Evolutionary conservation across 1,140 invertebrate genomes (phyloP).

Genomic region (Lucilia sericata): DNA sequence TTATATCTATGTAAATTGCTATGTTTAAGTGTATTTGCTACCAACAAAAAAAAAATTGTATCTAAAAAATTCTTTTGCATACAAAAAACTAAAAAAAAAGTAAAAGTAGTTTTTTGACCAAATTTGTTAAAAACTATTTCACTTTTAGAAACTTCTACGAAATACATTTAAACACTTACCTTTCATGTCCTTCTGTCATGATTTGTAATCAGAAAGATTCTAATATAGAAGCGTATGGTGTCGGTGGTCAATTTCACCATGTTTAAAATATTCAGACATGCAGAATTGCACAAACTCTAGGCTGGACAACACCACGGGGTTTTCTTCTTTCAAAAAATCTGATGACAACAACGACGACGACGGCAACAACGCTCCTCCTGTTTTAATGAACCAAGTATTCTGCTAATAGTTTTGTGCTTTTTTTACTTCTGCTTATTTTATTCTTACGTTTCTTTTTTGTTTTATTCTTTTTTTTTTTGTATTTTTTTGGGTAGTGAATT

Average conservation of each 20-base stretch:
- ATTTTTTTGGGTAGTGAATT: conserved; percentile 5
- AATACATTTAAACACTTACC: conserved; percentile 70
- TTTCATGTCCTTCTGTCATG: conserved; percentile 82
- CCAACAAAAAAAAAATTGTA: too few species aligned
- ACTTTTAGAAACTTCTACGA: background rate
- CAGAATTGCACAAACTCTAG: conserved; percentile 64
- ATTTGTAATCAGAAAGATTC: conserved; percentile 77
- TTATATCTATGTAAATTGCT: conserved; percentile 3
- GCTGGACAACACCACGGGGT: conserved; percentile 37
- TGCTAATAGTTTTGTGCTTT: too few species aligned
- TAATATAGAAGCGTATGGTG: conserved; percentile 76
- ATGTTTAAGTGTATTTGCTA: background rate
- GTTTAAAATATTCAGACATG: conserved; percentile 78
- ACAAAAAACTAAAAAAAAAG: conserved; percentile 7
- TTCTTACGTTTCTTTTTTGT: conserved; percentile 28
- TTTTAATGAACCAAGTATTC: too few species aligned
- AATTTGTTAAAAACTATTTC: background rate
- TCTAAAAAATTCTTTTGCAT: conserved; percentile 12
- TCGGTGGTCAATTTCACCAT: conserved; percentile 74
- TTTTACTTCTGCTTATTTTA: background rate
- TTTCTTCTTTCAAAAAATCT: background rate
- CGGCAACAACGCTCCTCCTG: too few species aligned
- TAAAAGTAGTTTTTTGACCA: conserved; percentile 14
- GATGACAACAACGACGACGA: background rate
- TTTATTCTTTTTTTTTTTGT: conserved; percentile 22